phyloP scores from a whole-genome alignment of 2,888 invertebrate species.

The Lucinisca nassula region DNA sequence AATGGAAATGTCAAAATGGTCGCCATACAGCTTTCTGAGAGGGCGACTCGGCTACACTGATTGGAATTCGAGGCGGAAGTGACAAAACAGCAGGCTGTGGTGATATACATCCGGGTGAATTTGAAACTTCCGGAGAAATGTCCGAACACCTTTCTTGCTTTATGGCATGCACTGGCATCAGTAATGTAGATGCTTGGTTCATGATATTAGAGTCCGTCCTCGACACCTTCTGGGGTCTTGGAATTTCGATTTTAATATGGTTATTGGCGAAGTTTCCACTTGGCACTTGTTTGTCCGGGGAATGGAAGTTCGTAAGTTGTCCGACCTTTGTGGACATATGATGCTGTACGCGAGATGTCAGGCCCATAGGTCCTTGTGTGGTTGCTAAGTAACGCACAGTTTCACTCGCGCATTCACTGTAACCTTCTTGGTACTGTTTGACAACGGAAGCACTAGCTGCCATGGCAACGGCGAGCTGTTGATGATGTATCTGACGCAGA shows the following conservation, averaged over 20 bases:
- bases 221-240: conserved; percentile 10
- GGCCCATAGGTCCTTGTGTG: conserved; percentile 49
- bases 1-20: conserved; percentile 49
- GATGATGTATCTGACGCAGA: conserved; percentile 65
- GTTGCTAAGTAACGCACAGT: conserved; percentile 64
- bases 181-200: conserved; percentile 49
- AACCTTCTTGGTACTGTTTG: conserved; percentile 63
- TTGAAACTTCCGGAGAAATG: conserved; percentile 26
- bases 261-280: conserved; percentile 34
- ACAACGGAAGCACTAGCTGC: conserved; percentile 58
- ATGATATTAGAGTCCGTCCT: background rate
- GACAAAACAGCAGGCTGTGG: conserved; percentile 30
- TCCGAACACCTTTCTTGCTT: conserved; percentile 33
- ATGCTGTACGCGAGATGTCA: conserved; percentile 49
- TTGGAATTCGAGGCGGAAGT: conserved; percentile 53
- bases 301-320: conserved; percentile 8
- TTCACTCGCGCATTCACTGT: conserved; percentile 59
- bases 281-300: conserved; percentile 6
- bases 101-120: conserved; percentile 11
- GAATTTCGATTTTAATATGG: conserved; percentile 54
- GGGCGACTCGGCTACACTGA: conserved; percentile 53
- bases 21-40: conserved; percentile 67
- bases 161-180: conserved; percentile 53
- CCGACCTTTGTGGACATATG: conserved; percentile 22
- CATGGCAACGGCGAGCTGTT: conserved; percentile 67